These are phyloP conservation scores for Vanacampus margaritifer DNA, from an alignment of 2,113 vertebrate genomes.

Conservation along the genomic window DNA sequence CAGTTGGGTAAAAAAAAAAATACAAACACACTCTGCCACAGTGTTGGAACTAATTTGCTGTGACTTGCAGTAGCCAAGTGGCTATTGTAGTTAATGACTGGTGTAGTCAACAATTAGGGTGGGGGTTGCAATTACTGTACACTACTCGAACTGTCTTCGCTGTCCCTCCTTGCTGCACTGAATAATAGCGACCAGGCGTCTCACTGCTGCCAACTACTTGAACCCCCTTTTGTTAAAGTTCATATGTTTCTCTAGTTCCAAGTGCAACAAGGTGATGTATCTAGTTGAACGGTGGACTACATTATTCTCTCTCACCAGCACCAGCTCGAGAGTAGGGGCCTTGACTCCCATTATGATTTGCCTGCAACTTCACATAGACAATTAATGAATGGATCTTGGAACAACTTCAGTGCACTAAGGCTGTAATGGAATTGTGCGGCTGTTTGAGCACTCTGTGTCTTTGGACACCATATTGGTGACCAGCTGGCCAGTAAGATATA, in stretches of 20 bases:
- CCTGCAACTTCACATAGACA: slow-evolving; percentile 75
- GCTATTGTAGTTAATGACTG: slow-evolving; percentile 80
- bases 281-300: slow-evolving; percentile 70
- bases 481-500: slow-evolving; percentile 78
- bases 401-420: slow-evolving; percentile 61
- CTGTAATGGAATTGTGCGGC: slow-evolving; percentile 71
- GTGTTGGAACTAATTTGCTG: slow-evolving; percentile 73
- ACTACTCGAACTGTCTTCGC: slow-evolving; percentile 56
- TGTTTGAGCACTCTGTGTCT: slow-evolving; percentile 67
- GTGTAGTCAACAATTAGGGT: slow-evolving; percentile 78
- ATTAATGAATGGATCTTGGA: slow-evolving; percentile 76
- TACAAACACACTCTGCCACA: slow-evolving; percentile 52
- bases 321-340: slow-evolving; percentile 60
- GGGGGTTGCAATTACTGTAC: slow-evolving; percentile 70
- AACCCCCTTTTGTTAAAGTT: slow-evolving; percentile 78
- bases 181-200: slow-evolving; percentile 70
- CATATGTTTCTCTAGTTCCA: slow-evolving; percentile 72
- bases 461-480: slow-evolving; percentile 76
- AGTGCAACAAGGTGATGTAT: slow-evolving; percentile 71
- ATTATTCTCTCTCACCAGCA: slow-evolving; percentile 66
- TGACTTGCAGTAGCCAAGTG: slow-evolving; percentile 74
- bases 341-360: slow-evolving; percentile 75
- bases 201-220: slow-evolving; percentile 70
- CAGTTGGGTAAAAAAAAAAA: slow-evolving; percentile 11
- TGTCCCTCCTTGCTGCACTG: slow-evolving; percentile 56